These are phyloP conservation scores for Zosterops pallidus DNA, from an alignment of 2,113 vertebrate genomes.

Conservation along the genomic window DNA sequence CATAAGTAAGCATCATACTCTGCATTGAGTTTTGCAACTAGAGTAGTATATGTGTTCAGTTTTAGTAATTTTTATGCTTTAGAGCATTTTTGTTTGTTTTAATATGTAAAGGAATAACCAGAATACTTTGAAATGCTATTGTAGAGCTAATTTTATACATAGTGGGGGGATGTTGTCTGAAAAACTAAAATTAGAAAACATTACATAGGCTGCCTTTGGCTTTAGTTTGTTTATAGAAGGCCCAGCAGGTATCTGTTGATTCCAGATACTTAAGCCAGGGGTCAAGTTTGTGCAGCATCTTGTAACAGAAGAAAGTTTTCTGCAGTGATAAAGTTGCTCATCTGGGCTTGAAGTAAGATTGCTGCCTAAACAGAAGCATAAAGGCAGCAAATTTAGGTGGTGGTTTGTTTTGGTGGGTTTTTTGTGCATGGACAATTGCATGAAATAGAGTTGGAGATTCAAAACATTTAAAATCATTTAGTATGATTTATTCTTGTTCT, in stretches of 20 bases:
- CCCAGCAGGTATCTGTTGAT: neutral
- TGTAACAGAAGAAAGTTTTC: neutral
- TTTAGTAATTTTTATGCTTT: slow-evolving; percentile 48
- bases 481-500: neutral
- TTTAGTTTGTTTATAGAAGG: neutral
- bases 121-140: slow-evolving; percentile 52
- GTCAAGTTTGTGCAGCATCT: neutral
- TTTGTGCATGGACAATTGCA: neutral
- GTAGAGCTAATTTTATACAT: slow-evolving; percentile 50
- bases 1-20: slow-evolving; percentile 52
- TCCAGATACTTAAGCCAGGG: neutral
- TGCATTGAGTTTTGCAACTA: slow-evolving; percentile 54
- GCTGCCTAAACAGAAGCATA: neutral
- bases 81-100: slow-evolving; percentile 45
- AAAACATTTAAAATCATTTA: slow-evolving; percentile 13
- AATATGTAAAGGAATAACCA: slow-evolving; percentile 48
- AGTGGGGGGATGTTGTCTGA: neutral
- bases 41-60: slow-evolving; percentile 50
- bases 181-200: slow-evolving; percentile 52
- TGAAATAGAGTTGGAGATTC: slow-evolving; percentile 5
- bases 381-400: slow-evolving; percentile 1
- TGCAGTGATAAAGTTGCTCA: neutral
- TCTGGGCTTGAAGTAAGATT: neutral
- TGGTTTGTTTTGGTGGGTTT: neutral
- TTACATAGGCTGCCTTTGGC: slow-evolving; percentile 38